Base-by-base conservation (phyloP, 92 coral and sea anemone species). In the Actinernus sp. region DNA sequence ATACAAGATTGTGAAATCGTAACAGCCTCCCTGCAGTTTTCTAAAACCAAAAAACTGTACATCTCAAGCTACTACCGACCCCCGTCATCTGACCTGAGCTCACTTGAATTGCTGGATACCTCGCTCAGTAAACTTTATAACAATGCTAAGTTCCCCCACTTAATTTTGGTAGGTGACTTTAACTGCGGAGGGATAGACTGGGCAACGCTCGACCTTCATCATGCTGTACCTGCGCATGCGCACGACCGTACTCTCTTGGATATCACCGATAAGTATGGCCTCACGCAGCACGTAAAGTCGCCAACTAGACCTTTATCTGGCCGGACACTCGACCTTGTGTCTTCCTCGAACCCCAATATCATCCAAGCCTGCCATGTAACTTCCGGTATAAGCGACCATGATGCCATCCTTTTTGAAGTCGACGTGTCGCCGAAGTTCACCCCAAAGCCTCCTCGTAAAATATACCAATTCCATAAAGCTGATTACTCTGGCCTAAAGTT, bases 231-330 rank as follows among this genome's bases (percentile, higher is more conserved):
- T 23, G 49, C 41, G 39, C 48, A 39, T 41, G 36, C 37, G 43
- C 41, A 60, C 50, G 49, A 63, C 57, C 76, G 48, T 27, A 65
- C 76, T 61, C 60, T 76, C 27, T 34, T 76, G 17, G 67, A 65
- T 18, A 31, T 58, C 18, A 16, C 55, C 38, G 55, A 33, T 41
- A 76, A 58, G 39, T 76, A 51, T 55, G 84, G 75, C 18, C 61
- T 76, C 2, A 34, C 63, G 0, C 80, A 71, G 73, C 86, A 69
- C 49, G 79, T 79, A 16, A 63, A 60, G 47, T 56, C 80, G 53
- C 70, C 82, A 26, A 81, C 81, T 54, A 54, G 76, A 22, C 81
- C 71, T 36, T n/a, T n/a, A n/a, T n/a, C n/a, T n/a, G 68, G 78
- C 26, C 74, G 56, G 48, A 67, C 65, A 7, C 73, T 72, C 5